Base-by-base conservation (phyloP, 2,888 invertebrate species). In the Cataglyphis livida region DNA sequence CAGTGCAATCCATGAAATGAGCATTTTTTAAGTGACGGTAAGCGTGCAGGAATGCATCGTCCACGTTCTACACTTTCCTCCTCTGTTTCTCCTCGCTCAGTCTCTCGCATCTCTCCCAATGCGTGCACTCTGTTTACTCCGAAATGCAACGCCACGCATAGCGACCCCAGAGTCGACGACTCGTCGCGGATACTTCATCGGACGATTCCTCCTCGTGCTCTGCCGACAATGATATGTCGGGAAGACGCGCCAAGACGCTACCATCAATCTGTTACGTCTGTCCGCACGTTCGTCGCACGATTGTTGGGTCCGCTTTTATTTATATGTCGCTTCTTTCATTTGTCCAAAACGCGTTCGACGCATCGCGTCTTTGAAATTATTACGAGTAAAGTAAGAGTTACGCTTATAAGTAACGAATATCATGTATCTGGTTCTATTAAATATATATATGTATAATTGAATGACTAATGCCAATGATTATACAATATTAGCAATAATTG, bases 1-100 rank as follows among this genome's bases (percentile, higher is more conserved):
- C 41, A 84, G 85, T 85, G 84, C 54, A 84, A 61, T 74, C 74
- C 79, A 83, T 89, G 88, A 90, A 85, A 90, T 89, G 90, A 81
- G 65, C 74, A 65, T 65, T 85, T 84, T 74, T 85, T 88, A 78
- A 89, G 81, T 73, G 70, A 87, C 82, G 84, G 90, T 90, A 88
- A 91, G 90, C 78, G 51, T 41, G 61, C 59, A 21, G 41, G 32
- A 21, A 79, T 1, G 18, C 44, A 32, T 44, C 54, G 44, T 74
- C 79, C 85, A 74, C 44, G 28, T 75, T 32, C 64, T 70, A 76
- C 57, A 44, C 35, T 73, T 35, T 61, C 35, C 35, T 66, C 21
- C 51, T 32, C 9, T 28, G 44, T 44, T 15, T 12, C 44, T 38
- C 57, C 79, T 48, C 35, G 21, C 12, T 25, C 12, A 7, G 64